phyloP scores from a whole-genome alignment of 2,888 invertebrate species.

The Dynastes maya region DNA sequence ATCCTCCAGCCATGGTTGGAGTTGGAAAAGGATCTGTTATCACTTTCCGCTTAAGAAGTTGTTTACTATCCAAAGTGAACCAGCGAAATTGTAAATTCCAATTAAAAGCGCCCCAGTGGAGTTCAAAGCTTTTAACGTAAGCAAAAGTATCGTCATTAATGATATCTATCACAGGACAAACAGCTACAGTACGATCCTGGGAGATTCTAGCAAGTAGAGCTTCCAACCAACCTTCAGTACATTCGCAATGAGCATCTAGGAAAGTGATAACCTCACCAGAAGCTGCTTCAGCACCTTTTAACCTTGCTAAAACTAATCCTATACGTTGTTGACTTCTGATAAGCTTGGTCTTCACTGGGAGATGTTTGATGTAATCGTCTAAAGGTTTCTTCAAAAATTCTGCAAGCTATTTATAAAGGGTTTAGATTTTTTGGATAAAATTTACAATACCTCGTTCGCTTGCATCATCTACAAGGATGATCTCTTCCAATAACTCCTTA shows the following conservation, averaged over 20 bases:
- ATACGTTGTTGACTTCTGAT: conserved; percentile 79
- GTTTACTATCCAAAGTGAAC: conserved; percentile 82
- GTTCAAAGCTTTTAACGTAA: conserved; percentile 94
- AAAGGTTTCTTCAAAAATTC: conserved; percentile 77
- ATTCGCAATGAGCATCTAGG: conserved; percentile 98
- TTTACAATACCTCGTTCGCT: conserved; percentile 82
- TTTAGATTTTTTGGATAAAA: conserved; percentile 15
- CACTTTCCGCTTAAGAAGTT: conserved; percentile 76
- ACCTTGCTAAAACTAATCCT: conserved; percentile 87
- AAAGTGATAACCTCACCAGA: conserved; percentile 95
- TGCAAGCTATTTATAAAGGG: conserved; percentile 62
- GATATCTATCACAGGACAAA: conserved; percentile 98
- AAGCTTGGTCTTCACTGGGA: conserved; percentile 78
- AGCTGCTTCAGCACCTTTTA: conserved; percentile 93
- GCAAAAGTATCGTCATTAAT: conserved; percentile 97
- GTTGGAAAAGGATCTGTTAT: conserved; percentile 83
- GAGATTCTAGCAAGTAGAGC: conserved; percentile 94
- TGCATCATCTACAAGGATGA: conserved; percentile 91
- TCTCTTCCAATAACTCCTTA: conserved; percentile 81
- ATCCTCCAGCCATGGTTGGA: conserved; percentile 95
- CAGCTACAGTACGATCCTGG: conserved; percentile 92
- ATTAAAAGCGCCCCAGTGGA: conserved; percentile 98
- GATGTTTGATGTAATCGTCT: conserved; percentile 78
- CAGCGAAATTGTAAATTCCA: conserved; percentile 95
- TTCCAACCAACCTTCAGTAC: conserved; percentile 98